These are phyloP conservation scores for Erinaceus europaeus DNA, from an alignment of 2,113 vertebrate genomes.

Conservation along the genomic window DNA sequence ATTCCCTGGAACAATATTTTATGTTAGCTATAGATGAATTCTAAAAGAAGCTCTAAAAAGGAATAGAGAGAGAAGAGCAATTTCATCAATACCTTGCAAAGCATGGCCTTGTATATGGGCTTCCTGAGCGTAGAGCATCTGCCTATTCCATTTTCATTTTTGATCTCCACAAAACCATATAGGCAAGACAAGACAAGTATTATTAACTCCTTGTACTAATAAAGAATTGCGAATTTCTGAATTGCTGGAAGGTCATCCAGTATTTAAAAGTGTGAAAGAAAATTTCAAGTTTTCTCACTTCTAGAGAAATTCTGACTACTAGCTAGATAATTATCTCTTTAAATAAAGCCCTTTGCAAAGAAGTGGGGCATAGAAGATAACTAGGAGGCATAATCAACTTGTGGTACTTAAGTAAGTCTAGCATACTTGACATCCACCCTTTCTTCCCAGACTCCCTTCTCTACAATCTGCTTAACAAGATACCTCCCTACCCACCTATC, in stretches of 20 bases:
- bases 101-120: accelerated
- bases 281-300: background rate
- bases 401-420: background rate
- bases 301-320: background rate
- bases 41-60: accelerated
- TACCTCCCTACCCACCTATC: background rate
- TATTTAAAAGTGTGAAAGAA: background rate
- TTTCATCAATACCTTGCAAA: background rate
- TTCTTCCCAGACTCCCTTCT: background rate
- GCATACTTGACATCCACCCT: background rate
- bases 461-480: background rate
- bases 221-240: too few species aligned
- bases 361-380: background rate
- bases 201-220: background rate
- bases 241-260: background rate
- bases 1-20: background rate
- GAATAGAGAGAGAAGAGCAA: background rate
- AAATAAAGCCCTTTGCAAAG: background rate
- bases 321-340: background rate
- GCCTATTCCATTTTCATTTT: background rate
- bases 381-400: background rate
- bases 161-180: background rate
- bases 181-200: background rate
- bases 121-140: background rate
- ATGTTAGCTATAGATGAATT: background rate